phyloP scores from a whole-genome alignment of 2,888 invertebrate genomes.

The Brachynemurus nebulosus region DNA sequence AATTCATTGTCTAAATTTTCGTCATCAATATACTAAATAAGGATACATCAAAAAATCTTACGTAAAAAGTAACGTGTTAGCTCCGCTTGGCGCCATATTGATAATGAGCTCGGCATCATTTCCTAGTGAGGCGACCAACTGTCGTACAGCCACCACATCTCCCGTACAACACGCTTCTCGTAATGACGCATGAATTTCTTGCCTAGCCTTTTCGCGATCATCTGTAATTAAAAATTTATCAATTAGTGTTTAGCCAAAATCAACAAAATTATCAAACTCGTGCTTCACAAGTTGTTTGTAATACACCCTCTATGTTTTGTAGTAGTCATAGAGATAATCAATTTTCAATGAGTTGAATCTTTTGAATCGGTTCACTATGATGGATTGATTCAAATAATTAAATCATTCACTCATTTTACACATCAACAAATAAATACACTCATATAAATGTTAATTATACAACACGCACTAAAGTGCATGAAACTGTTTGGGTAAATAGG shows the following conservation, averaged over 20 bases:
- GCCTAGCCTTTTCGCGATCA: slow-evolving; percentile 56
- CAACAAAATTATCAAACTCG: not conserved
- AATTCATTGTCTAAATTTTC: not conserved
- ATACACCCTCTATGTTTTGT: too few species aligned
- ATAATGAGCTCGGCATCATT: slow-evolving; percentile 57
- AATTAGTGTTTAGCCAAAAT: not conserved
- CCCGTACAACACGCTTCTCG: slow-evolving; percentile 58
- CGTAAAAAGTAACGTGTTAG: slow-evolving; percentile 77
- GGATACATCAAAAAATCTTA: slow-evolving; percentile 33
- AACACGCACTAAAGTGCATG: too few species aligned
- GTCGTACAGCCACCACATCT: slow-evolving; percentile 50
- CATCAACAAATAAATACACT: too few species aligned
- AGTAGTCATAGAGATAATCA: too few species aligned
- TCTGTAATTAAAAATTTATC: slow-evolving; percentile 33
- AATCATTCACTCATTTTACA: too few species aligned
- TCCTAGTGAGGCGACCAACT: slow-evolving; percentile 49
- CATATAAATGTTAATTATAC: too few species aligned
- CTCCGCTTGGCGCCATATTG: slow-evolving; percentile 78
- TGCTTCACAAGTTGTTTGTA: not conserved
- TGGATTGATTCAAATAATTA: too few species aligned
- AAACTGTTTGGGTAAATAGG: too few species aligned
- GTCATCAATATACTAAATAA: not conserved
- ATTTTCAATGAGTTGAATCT: too few species aligned
- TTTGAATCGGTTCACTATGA: too few species aligned
- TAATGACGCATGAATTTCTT: slow-evolving; percentile 59